Percentiles rank a stretch among this genome's conserved stretches.
Conservation (phyloP, 2,113 vertebrate genomes). For the Anhinga rufa region DNA sequence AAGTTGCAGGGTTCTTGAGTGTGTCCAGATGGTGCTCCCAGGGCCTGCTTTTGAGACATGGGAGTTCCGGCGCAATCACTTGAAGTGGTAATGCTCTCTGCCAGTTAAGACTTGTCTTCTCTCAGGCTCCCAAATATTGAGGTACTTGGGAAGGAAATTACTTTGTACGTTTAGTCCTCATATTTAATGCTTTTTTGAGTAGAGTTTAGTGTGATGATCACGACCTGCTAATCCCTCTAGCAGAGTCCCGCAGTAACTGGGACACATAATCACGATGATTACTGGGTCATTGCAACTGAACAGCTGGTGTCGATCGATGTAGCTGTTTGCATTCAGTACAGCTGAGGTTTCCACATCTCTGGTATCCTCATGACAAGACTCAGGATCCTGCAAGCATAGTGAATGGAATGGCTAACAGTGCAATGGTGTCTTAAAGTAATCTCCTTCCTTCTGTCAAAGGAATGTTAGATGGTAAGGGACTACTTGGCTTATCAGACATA, state of each 20-base stretch:
- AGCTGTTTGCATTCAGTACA: not conserved
- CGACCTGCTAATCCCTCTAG: not conserved
- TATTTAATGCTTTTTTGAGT: not conserved
- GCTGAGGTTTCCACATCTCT: not conserved
- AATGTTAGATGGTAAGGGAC: not conserved
- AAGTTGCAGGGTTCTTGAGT: not conserved
- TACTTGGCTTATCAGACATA: not conserved
- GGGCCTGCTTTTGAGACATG: not conserved
- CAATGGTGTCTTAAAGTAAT: not conserved
- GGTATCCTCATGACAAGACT: not conserved
- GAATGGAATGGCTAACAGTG: not conserved
- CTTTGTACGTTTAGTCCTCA: not conserved
- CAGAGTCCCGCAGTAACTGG: conserved; percentile 6
- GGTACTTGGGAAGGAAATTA: not conserved
- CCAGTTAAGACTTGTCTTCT: not conserved
- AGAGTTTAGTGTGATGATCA: conserved; percentile 10
- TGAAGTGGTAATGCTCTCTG: not conserved
- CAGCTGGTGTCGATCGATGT: not conserved
- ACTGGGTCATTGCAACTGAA: conserved; percentile 3
- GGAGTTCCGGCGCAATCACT: not conserved
- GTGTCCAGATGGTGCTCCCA: not conserved
- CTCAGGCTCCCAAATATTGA: not conserved
- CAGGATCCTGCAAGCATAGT: not conserved
- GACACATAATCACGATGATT: conserved; percentile 11
- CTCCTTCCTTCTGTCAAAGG: not conserved